Conservation (phyloP, 2,113 vertebrate genomes). For the Nycticorax nycticorax region DNA sequence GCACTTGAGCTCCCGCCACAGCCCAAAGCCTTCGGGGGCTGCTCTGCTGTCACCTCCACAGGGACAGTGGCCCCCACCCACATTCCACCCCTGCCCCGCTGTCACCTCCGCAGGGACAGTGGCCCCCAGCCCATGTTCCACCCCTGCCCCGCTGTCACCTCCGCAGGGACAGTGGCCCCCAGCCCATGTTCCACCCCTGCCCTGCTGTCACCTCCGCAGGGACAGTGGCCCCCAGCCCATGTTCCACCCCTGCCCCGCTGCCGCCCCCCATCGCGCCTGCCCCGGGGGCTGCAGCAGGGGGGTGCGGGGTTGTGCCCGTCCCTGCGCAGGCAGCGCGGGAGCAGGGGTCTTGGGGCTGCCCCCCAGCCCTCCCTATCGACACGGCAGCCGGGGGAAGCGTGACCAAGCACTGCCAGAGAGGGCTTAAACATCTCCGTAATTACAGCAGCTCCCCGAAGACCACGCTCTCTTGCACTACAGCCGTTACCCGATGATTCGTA, state of each 20-base stretch:
- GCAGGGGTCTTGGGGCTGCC: neutral
- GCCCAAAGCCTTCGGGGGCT: too few species aligned
- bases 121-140: too few species aligned
- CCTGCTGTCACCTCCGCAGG: neutral
- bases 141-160: too few species aligned
- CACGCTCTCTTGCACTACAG: neutral
- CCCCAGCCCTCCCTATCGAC: neutral
- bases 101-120: too few species aligned
- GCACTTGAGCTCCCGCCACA: neutral
- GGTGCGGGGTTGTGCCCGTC: neutral
- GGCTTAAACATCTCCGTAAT: neutral
- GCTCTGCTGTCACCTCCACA: too few species aligned
- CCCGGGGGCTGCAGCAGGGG: rapidly evolving
- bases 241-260: rapidly evolving
- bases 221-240: neutral
- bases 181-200: too few species aligned
- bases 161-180: too few species aligned
- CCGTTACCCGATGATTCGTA: neutral
- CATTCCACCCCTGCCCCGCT: too few species aligned
- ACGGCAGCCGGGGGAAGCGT: rapidly evolving
- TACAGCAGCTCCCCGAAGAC: neutral
- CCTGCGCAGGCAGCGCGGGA: neutral
- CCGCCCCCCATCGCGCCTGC: too few species aligned
- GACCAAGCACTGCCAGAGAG: neutral
- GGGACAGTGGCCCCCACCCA: too few species aligned